Base-by-base conservation (phyloP, 2,797 vertebrate species). In the Gallirallus australis region DNA sequence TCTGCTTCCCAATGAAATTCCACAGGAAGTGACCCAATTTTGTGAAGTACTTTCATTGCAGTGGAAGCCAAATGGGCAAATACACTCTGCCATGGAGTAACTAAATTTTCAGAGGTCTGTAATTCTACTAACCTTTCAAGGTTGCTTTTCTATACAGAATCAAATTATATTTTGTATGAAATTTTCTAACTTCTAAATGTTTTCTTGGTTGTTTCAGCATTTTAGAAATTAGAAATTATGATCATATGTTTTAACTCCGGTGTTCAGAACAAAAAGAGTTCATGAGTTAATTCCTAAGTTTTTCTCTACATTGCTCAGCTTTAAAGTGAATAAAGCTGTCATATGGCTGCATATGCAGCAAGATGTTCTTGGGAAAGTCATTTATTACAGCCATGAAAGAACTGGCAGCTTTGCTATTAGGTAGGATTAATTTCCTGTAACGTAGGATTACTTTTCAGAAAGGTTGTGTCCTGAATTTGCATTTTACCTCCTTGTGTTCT, bases 141-240 rank as follows among this genome's bases (percentile, higher is more conserved):
- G 4, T 4, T 64, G 28, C 12, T 65, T 56, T 71, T 47, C 27
- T 59, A 6, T 37, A 28, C 56, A 40, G 19, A 66, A 63, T 30
- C 1, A 69, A 10, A 12, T 24, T 15, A 63, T 1, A 28, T 31
- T 37, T 63, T 59, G 2, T 47, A 57, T 9, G 0, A 12, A 4
- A 47, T 65, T 60, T 77, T 57, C 4, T 30, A 53, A 15, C 3
- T 53, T 86, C 13, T 37, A 1, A 11, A n/a, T 37, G 1, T 54
- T 83, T 16, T 52, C 10, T 40, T 61, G 12, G 11, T 15, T 42
- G 4, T 10, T 73, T 77, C 19, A 70, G 6, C 11, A 39, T 64
- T 84, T 72, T 27, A 12, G 8, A 1, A 7, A 65, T 77, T 75
- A 50, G 8, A 4, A 20, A 19, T 65, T 65, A 47, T 47, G 47